These are phyloP conservation scores for Lagorchestes hirsutus DNA, from an alignment of 2,797 vertebrate species.

Conservation along the genomic window DNA sequence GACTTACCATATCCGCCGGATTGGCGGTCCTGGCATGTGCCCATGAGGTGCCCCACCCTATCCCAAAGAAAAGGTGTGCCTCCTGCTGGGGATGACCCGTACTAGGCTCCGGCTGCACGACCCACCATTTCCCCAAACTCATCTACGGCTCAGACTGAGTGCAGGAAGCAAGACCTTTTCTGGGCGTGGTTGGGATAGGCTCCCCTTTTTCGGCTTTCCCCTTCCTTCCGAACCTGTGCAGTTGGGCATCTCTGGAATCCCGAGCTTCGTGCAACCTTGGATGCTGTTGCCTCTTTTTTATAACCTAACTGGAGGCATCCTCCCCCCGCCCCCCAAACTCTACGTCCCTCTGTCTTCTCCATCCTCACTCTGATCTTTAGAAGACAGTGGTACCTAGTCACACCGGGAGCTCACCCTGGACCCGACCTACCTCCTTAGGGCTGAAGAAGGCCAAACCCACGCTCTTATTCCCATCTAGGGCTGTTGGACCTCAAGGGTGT, in stretches of 20 bases:
- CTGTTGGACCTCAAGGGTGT: not conserved
- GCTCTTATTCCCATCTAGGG: not conserved
- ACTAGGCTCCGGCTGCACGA: not conserved
- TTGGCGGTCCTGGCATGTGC: not conserved
- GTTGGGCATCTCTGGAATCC: not conserved
- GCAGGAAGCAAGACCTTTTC: not conserved
- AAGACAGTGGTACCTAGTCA: not conserved
- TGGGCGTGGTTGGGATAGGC: not conserved
- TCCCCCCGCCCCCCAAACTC: not conserved
- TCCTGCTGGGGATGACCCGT: not conserved
- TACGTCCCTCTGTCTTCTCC: not conserved
- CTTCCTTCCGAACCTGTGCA: not conserved
- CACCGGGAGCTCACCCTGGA: not conserved
- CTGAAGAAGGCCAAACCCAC: not conserved
- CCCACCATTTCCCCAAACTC: not conserved
- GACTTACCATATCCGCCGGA: constrained; percentile 55
- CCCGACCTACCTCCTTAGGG: not conserved
- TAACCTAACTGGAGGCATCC: not conserved
- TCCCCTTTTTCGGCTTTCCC: not conserved
- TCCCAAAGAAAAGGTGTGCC: not conserved
- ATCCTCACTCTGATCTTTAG: not conserved
- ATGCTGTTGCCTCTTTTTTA: not conserved
- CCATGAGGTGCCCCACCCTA: not conserved
- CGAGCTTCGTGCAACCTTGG: not conserved
- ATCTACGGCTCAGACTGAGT: not conserved